A percentile compares a stretch with the other conserved stretches of the same genome.
Evolutionary conservation across 2,797 vertebrate species (phyloP).

Genomic region (Knipowitschia caucasica): DNA sequence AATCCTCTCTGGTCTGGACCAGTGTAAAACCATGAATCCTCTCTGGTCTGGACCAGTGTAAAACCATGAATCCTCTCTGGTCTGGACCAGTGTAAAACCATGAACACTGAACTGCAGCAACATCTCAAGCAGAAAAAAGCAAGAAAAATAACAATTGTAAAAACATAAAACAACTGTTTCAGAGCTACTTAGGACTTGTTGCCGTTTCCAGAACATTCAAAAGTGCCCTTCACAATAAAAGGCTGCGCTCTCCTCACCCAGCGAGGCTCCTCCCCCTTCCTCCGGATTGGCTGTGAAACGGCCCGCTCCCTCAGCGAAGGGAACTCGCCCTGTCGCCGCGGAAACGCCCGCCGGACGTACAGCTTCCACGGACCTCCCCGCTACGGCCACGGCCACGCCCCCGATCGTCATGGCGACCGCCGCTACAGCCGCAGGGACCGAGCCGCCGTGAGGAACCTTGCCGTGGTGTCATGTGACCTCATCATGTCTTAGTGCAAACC

Average conservation of each 20-base stretch:
- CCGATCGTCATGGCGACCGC: conserved; percentile 27
- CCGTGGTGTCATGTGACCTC: conserved; percentile 6
- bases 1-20: no score
- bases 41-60: no score
- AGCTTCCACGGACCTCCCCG: conserved; percentile 34
- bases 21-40: no score
- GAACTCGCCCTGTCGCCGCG: conserved; percentile 64
- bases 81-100: no score
- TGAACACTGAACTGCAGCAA: no score
- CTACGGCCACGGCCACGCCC: conserved; percentile 53
- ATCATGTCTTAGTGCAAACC: conserved; percentile 12
- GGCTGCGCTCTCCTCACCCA: conserved; percentile 33
- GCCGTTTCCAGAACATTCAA: no score
- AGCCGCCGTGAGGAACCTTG: conserved; percentile 51
- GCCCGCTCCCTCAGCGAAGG: conserved; percentile 75
- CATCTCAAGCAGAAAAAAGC: no score
- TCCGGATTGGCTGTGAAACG: conserved; percentile 63
- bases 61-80: no score
- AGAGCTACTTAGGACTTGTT: no score
- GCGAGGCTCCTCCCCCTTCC: conserved; percentile 67
- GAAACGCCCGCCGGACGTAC: conserved; percentile 50
- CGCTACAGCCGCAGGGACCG: conserved; percentile 59
- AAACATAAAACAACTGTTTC: no score
- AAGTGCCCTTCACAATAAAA: conserved; percentile 34
- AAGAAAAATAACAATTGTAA: no score